Percentiles rank a stretch among this genome's conserved stretches.
phyloP scores from a whole-genome alignment of 2,888 invertebrate species.

The Doris montereyensis region DNA sequence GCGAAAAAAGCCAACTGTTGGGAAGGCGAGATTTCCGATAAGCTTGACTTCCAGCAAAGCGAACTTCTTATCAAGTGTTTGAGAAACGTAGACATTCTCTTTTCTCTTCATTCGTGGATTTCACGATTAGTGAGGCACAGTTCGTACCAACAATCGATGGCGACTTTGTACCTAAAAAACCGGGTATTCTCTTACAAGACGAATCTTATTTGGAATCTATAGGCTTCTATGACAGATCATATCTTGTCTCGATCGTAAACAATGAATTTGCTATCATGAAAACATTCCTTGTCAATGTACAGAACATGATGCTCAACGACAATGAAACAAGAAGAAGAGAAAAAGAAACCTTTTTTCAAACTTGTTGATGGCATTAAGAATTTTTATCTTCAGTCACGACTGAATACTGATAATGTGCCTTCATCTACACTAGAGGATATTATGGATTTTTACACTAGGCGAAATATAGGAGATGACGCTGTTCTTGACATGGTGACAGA shows the following conservation, averaged over 20 bases:
- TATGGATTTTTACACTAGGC: conserved; percentile 10
- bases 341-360: not conserved
- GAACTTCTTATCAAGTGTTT: conserved; percentile 3
- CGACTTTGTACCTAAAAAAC: conserved; percentile 3
- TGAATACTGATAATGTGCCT: too few species aligned
- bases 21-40: not conserved
- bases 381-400: not conserved
- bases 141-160: conserved; percentile 23
- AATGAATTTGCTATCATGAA: not conserved
- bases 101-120: not conserved
- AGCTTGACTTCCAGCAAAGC: not conserved
- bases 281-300: not conserved
- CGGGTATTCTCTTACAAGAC: conserved; percentile 3
- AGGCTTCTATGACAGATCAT: not conserved
- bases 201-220: not conserved
- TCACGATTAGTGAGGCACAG: not conserved
- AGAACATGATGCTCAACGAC: not conserved
- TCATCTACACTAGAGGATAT: too few species aligned
- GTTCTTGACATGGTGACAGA: not conserved
- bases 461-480: not conserved
- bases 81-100: not conserved
- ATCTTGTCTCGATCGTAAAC: conserved; percentile 1
- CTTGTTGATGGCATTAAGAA: not conserved
- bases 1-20: not conserved
- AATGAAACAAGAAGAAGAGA: not conserved